These are phyloP conservation scores for Tigriopus californicus DNA, from an alignment of 2,888 invertebrate genomes.

Conservation along the genomic window DNA sequence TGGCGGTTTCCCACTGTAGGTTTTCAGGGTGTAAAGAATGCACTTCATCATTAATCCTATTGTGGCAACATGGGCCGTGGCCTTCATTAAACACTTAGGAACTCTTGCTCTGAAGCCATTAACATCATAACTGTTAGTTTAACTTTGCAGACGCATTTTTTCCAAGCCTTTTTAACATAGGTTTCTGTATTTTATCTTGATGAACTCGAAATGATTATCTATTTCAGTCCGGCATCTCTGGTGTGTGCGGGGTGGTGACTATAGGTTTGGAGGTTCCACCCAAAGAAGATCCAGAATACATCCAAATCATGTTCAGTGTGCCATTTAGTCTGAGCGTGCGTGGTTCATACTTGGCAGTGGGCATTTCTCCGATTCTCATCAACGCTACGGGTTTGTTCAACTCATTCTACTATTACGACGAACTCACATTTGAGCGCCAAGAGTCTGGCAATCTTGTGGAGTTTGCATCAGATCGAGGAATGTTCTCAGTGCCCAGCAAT, in stretches of 20 bases:
- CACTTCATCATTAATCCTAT: no score
- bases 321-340: not conserved
- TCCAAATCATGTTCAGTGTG: not conserved
- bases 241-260: not conserved
- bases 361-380: not conserved
- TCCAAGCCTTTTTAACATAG: no score
- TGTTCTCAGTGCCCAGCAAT: not conserved
- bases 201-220: no score
- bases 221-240: not conserved
- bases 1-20: no score
- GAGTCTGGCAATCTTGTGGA: not conserved
- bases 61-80: no score
- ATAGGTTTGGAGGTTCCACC: not conserved
- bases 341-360: not conserved
- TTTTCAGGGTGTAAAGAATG: no score
- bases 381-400: not conserved
- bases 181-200: no score
- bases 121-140: no score
- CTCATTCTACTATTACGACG: not conserved
- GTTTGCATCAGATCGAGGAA: not conserved
- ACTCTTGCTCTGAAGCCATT: no score
- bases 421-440: not conserved
- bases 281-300: not conserved
- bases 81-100: no score
- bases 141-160: no score